A percentile compares a stretch with the other conserved stretches of the same genome.
These are phyloP conservation scores for Heliconius nattereri DNA, from an alignment of 1,140 invertebrate species.

Conservation along the genomic window DNA sequence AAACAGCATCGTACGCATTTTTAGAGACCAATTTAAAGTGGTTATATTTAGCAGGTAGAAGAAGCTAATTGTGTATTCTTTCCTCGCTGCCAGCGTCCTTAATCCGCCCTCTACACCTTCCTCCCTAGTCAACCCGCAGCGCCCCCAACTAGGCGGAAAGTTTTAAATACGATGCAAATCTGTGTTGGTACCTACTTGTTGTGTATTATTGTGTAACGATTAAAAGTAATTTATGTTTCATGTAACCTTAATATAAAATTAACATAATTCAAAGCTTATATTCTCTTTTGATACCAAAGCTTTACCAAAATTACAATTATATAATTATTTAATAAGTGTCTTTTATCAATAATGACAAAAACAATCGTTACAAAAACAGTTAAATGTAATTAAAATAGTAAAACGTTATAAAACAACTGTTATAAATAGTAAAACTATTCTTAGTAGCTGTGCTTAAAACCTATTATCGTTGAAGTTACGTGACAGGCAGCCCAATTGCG, in stretches of 20 bases:
- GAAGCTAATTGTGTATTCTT: conserved; percentile 81
- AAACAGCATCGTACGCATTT: conserved; percentile 37
- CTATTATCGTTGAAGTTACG: neutral
- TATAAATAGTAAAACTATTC: conserved; percentile 17
- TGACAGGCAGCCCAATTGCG: conserved; percentile 1
- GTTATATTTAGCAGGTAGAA: conserved; percentile 74
- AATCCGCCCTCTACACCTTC: conserved; percentile 70
- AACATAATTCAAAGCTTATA: neutral
- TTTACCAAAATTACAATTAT: too few relatives aligned
- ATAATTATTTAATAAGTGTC: too few relatives aligned
- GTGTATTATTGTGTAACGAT: conserved; percentile 46
- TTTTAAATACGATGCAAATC: conserved; percentile 68
- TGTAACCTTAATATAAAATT: neutral
- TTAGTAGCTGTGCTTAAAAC: neutral
- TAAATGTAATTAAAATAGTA: conserved; percentile 1
- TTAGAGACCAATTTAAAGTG: conserved; percentile 57
- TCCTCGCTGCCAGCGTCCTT: conserved; percentile 76
- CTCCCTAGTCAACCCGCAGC: conserved; percentile 46
- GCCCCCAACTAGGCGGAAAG: conserved; percentile 73
- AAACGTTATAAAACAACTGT: conserved; percentile 31
- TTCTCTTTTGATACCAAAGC: too few relatives aligned
- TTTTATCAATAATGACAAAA: neutral
- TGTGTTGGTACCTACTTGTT: conserved; percentile 24
- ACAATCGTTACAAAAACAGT: neutral
- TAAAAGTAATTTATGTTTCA: conserved; percentile 43